Conservation (phyloP, 2,113 vertebrate genomes). For the Xerus inauris region DNA sequence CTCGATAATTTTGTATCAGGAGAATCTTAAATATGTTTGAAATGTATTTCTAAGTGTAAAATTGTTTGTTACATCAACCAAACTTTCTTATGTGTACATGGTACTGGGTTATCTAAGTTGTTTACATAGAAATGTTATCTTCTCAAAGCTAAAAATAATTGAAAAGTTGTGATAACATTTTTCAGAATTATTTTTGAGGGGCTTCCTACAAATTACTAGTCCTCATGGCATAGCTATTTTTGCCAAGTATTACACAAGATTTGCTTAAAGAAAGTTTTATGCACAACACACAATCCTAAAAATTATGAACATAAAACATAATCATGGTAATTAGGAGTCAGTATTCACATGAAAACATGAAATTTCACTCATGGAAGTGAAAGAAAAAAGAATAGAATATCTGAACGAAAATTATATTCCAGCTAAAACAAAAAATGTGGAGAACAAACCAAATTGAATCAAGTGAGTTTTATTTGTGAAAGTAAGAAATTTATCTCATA, state of each 20-base stretch:
- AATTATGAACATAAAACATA: background rate
- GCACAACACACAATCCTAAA: background rate
- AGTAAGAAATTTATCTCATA: too few species aligned
- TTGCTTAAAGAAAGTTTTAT: slow-evolving; percentile 22
- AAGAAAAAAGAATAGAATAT: background rate
- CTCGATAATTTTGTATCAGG: background rate
- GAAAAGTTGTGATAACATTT: background rate
- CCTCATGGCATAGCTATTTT: background rate
- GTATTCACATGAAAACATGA: background rate
- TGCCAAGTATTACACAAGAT: background rate
- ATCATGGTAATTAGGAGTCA: background rate
- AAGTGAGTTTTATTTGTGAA: background rate
- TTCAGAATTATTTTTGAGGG: background rate
- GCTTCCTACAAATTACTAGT: background rate
- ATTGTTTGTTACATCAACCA: background rate
- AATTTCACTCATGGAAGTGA: slow-evolving; percentile 29
- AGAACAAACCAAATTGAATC: slow-evolving; percentile 20
- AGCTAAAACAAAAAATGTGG: background rate
- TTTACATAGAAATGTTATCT: background rate
- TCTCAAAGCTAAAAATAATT: slow-evolving; percentile 16
- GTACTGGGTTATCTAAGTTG: background rate
- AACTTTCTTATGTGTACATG: background rate
- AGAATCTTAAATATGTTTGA: background rate
- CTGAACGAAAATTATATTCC: background rate
- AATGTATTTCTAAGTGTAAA: background rate